Base-by-base conservation (phyloP, 2,888 invertebrate genomes). In the Stenchaetothrips biformis region DNA sequence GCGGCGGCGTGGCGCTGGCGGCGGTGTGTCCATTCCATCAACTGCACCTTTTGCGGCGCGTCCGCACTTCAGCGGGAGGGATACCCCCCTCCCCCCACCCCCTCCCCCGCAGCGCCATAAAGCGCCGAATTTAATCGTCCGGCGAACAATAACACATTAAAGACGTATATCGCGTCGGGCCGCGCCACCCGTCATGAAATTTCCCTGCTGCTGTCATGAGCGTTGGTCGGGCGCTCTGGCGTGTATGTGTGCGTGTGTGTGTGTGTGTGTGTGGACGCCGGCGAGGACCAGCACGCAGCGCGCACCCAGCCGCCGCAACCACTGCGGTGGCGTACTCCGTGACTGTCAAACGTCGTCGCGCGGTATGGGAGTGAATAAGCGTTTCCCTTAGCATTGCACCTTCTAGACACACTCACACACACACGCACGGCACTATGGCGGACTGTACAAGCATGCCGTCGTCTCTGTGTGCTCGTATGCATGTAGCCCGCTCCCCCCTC, bases 41-140 rank as follows among this genome's bases (percentile, higher is more conserved):
- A 74, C 25, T 74, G 21, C 67, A 74, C 67, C 67, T 74, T 74
- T 74, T 25, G 67, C 59, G 59, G 59, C 67, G 11, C 67, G 67
- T 25, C 53, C 53, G 2, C 53, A 16, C 53, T 53, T 13, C 16
- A 16, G 53, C 53, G 9, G 2, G 13, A 53, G 53, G 53, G 13
- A 53, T 2, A 1, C 18, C 53, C 13, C 53, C 53, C 53, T 13
- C 53, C 11, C 6, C 13, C 13, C 53, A 11, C 9, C 53, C 18
- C 53, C 53, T 0, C 53, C 13, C 11, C 53, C 18, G 18, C 53
- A 53, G 18, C 21, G 67, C 67, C 67, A 74, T 74, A 25, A 74
- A 74, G 25, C 9, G 25, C 21, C 67, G 67, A 74, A 74, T 74
- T 74, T 74, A 74, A 74, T 74, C 67, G 67, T 74, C 67, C 67